phyloP scores from a whole-genome alignment of 1,140 invertebrate genomes.

The Wasmannia auropunctata region DNA sequence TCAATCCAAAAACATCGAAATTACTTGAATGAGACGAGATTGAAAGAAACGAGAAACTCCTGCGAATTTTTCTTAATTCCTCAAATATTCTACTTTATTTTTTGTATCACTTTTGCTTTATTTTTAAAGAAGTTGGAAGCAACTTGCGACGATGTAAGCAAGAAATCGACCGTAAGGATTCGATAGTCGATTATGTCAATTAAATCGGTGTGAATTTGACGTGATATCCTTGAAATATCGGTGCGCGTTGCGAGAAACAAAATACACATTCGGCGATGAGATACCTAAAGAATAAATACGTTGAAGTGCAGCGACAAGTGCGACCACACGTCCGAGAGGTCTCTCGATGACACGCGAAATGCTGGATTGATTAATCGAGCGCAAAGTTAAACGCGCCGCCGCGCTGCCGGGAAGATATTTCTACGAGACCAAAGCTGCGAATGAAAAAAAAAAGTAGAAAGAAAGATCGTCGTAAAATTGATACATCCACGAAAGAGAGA shows the following conservation, averaged over 20 bases:
- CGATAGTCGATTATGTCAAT: neutral
- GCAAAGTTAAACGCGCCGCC: slow-evolving; percentile 65
- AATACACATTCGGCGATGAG: neutral
- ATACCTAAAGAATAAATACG: neutral
- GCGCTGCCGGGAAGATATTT: slow-evolving; percentile 43
- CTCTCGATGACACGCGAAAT: neutral
- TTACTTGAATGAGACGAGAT: neutral
- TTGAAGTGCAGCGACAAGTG: neutral
- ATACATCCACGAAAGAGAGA: slow-evolving; percentile 66
- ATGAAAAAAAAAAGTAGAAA: slow-evolving; percentile 52
- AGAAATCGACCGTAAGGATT: neutral
- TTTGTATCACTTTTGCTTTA: neutral
- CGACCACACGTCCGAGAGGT: neutral
- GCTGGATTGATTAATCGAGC: slow-evolving; percentile 69
- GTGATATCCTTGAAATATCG: neutral
- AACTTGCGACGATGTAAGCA: neutral
- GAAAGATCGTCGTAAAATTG: slow-evolving; percentile 77
- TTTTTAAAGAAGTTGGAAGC: neutral
- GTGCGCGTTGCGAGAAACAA: neutral
- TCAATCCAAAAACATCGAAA: neutral
- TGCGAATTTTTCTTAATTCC: neutral
- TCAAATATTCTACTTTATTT: neutral
- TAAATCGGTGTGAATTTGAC: neutral
- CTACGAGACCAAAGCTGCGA: slow-evolving; percentile 48
- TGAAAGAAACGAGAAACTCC: neutral